Conservation (phyloP, 2,888 invertebrate genomes). For the Eilema caniola region DNA sequence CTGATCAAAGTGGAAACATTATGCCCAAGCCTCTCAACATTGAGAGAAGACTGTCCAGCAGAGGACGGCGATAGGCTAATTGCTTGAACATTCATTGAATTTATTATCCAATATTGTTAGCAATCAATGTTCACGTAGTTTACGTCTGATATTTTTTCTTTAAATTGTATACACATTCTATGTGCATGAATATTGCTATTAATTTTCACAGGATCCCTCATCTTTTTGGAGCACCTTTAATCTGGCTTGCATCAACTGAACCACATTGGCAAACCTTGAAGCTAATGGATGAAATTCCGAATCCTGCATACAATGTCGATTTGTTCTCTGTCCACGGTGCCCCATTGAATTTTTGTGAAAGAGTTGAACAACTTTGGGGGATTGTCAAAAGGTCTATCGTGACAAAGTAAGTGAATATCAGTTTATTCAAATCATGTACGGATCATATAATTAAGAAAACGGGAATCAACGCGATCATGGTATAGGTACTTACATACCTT, state of each 20-base stretch:
- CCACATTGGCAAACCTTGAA: conserved; percentile 67
- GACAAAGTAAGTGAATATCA: conserved; percentile 55
- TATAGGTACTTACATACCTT: no score
- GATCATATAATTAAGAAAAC: no score
- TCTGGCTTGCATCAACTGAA: conserved; percentile 71
- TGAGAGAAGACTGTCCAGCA: no score
- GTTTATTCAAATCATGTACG: not conserved
- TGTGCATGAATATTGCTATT: not conserved
- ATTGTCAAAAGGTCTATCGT: conserved; percentile 53
- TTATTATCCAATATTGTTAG: no score
- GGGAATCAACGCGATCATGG: no score
- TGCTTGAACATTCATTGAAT: no score
- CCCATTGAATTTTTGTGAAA: conserved; percentile 63
- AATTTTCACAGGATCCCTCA: conserved; percentile 62
- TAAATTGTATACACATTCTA: no score
- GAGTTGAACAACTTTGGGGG: conserved; percentile 57
- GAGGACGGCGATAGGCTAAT: no score
- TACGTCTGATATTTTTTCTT: no score
- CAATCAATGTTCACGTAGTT: no score
- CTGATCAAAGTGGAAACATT: no score
- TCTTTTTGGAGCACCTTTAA: conserved; percentile 67
- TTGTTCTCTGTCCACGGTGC: conserved; percentile 56
- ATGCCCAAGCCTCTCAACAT: no score
- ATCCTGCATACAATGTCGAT: conserved; percentile 70
- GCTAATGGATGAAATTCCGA: conserved; percentile 67